Base-by-base conservation (phyloP, 2,888 invertebrate species). In the Trachelus stipa region DNA sequence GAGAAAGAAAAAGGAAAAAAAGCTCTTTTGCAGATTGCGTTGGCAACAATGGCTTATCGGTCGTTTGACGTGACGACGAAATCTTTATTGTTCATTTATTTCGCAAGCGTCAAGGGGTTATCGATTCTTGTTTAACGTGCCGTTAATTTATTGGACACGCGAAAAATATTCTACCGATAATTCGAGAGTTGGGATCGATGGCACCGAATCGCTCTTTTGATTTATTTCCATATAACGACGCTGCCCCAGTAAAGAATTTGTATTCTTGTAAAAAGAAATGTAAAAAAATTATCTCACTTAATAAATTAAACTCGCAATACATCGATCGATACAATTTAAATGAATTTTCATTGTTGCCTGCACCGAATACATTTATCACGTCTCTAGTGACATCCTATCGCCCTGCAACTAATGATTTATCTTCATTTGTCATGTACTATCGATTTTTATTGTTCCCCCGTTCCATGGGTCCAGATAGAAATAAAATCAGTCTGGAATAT, bases 41-140 rank as follows among this genome's bases (percentile, higher is more conserved):
- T 15, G 40, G 40, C 15, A 40, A 40, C 40, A 15, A 40, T 30
- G 69, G 69, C 84, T 83, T 85, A 85, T 85, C 85, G 81, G 69
- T 69, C 78, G 83, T 83, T 84, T 85, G 82, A 77, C 82, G 81
- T 76, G 80, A 85, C 81, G 85, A 83, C 82, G 81, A 84, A 85
- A 85, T 85, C 85, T 85, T 84, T 85, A 85, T 84, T 85, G 85
- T 84, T 83, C 81, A 76, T 40, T 73, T 81, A 77, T 85, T 85
- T 82, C 82, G 79, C 85, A 81, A 85, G 82, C 77, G 82, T 81
- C 80, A 33, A 74, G 71, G 73, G 80, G 81, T 79, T 80, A 81
- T 80, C 81, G 40, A 34, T 34, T 30, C 68, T 31, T 40, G 75
- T 68, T 75, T 73, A 56, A 74, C 74, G 77, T 80, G 74, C 69